Conservation (phyloP, 2,113 vertebrate species). For the Microcebus murinus region DNA sequence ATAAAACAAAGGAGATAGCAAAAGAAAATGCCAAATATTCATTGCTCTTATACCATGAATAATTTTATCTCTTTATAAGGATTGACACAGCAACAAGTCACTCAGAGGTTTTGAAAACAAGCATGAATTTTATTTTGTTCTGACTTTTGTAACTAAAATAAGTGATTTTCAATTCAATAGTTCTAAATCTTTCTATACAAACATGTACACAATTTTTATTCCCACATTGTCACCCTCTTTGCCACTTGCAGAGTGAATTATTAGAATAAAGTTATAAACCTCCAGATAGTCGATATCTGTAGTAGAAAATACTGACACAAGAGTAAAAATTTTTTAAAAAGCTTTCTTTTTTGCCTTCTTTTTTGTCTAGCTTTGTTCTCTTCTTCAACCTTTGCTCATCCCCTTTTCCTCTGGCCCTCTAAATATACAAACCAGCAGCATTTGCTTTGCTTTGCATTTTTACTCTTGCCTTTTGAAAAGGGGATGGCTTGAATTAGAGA, state of each 20-base stretch:
- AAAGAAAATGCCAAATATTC: conserved; percentile 64
- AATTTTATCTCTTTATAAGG: conserved; percentile 48
- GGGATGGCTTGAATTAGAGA: background rate
- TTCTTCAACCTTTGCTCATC: conserved; percentile 23
- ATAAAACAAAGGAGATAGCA: conserved; percentile 47
- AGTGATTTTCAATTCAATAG: conserved; percentile 61
- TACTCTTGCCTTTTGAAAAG: conserved; percentile 40
- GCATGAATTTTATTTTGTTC: conserved; percentile 63
- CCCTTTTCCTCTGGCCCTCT: background rate
- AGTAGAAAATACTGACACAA: conserved; percentile 53
- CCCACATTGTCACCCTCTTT: conserved; percentile 45
- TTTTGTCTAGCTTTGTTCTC: conserved; percentile 46
- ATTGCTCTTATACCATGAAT: conserved; percentile 40
- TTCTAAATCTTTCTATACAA: conserved; percentile 66
- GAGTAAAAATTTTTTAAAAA: background rate
- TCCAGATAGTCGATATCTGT: conserved; percentile 3
- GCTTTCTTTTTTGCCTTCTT: background rate
- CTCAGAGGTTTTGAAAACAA: conserved; percentile 54
- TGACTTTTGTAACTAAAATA: conserved; percentile 64
- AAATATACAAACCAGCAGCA: conserved; percentile 35
- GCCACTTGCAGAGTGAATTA: conserved; percentile 64
- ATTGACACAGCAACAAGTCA: conserved; percentile 45
- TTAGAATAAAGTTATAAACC: conserved; percentile 61
- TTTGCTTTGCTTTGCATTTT: conserved; percentile 16
- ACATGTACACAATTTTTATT: conserved; percentile 59